Evolutionary conservation across 2,797 vertebrate genomes (phyloP).

Genomic region (Cercopithecus diana): DNA sequence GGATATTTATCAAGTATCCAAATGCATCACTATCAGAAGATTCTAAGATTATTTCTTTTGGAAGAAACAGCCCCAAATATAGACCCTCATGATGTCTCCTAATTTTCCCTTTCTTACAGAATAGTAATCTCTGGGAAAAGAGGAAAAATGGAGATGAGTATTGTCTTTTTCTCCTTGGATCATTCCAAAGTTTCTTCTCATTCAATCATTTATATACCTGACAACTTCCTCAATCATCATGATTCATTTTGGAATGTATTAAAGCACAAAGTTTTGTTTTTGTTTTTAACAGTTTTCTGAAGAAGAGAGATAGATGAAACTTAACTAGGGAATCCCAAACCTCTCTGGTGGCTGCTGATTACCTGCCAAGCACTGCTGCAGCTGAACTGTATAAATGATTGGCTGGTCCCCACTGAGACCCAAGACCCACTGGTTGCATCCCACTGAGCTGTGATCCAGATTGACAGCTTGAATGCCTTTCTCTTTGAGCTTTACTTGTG

Average conservation of each 20-base stretch:
- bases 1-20: background rate
- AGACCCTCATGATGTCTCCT: background rate
- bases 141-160: background rate
- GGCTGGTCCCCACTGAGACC: background rate
- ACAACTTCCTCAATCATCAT: background rate
- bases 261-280: background rate
- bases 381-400: background rate
- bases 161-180: background rate
- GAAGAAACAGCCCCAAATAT: background rate
- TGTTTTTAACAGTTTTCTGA: background rate
- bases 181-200: background rate
- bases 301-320: background rate
- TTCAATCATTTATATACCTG: background rate
- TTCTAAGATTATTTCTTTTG: background rate
- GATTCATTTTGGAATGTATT: background rate
- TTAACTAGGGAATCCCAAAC: background rate
- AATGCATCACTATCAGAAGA: background rate
- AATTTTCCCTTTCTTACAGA: background rate
- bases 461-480: background rate
- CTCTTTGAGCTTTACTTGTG: background rate
- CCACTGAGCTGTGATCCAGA: slow-evolving; percentile 30
- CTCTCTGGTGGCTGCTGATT: background rate
- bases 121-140: background rate
- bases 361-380: slow-evolving; percentile 11
- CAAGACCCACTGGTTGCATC: background rate